Evolutionary conservation across 2,888 invertebrate species (phyloP), one percentile per base, ranked within the genome.

Genomic region (Laothoe populi): DNA sequence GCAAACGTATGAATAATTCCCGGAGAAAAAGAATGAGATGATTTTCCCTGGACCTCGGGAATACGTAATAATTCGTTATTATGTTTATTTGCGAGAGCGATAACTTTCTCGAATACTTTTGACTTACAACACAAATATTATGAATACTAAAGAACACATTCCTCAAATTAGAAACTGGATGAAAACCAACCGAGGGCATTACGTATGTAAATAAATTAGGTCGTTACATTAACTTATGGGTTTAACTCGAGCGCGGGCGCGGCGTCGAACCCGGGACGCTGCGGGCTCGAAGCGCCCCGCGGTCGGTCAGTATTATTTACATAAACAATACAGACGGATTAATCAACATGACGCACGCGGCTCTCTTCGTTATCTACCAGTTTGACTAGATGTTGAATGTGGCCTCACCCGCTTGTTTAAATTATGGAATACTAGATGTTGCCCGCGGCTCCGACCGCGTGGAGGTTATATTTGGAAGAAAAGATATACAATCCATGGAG

Each of bases 201-300:
- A 60, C 61, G 62, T 64, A 53, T 53, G 53, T 65, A 67, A 67
- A 79, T 78, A 78, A 75, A 78, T 78, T 77, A 72, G 72, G 68
- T 76, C 70, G 73, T 78, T 78, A 75, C 62, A 66, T 60, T 71
- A 73, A 78, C 60, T 76, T 67, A 78, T 76, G 69, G 67, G 59
- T 65, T 68, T 67, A 65, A 42, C 58, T 44, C 68, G 66, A 66
- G 62, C 11, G 67, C 71, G 40, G 13, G n/a, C 44, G 38, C 19
- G 44, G 57, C 60, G 65, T 53, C 35, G 38, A 49, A 58, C 62
- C 23, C 53, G 53, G 21, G 48, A 48, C 26, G 24, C 13, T 24
- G 35, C 31, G 24, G 57, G 67, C 62, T 63, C 67, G 68, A 38
- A 72, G 72, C 71, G 64, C 66, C 75, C 69, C 72, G 70, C 67